Conservation (phyloP, 2,113 vertebrate species). For the Perca schrenkii region DNA sequence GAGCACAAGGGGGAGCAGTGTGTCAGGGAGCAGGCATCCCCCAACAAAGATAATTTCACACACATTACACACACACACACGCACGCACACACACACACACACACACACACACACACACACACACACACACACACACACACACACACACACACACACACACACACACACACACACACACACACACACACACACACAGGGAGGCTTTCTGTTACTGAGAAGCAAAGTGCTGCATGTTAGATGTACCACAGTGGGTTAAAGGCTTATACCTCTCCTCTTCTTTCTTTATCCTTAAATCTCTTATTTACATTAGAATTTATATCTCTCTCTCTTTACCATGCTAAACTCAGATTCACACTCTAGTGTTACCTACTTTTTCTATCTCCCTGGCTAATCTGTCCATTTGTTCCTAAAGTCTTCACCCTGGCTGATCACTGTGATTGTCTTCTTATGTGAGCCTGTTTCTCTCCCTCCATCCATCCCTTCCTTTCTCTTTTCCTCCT, state of each 20-base stretch:
- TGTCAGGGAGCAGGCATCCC: conserved; percentile 42
- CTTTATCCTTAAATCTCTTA: conserved; percentile 43
- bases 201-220: conserved; percentile 38
- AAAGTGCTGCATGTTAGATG: conserved; percentile 47
- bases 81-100: conserved; percentile 25
- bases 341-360: conserved; percentile 34
- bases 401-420: conserved; percentile 56
- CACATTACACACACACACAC: conserved; percentile 9
- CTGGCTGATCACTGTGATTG: conserved; percentile 56
- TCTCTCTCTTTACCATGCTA: conserved; percentile 24
- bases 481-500: conserved; percentile 28
- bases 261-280: conserved; percentile 12
- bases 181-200: conserved; percentile 14
- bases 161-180: conserved; percentile 13
- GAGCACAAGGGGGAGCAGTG: conserved; percentile 17
- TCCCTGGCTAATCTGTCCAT: conserved; percentile 64
- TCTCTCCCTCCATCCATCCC: conserved; percentile 15
- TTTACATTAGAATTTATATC: conserved; percentile 41
- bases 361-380: conserved; percentile 22
- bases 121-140: too few relatives aligned
- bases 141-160: conserved; percentile 19
- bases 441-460: conserved; percentile 24
- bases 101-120: conserved; percentile 17
- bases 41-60: conserved; percentile 43
- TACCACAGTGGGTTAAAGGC: conserved; percentile 21